Conservation (phyloP, 2,113 vertebrate species). For the Stercorarius parasiticus region DNA sequence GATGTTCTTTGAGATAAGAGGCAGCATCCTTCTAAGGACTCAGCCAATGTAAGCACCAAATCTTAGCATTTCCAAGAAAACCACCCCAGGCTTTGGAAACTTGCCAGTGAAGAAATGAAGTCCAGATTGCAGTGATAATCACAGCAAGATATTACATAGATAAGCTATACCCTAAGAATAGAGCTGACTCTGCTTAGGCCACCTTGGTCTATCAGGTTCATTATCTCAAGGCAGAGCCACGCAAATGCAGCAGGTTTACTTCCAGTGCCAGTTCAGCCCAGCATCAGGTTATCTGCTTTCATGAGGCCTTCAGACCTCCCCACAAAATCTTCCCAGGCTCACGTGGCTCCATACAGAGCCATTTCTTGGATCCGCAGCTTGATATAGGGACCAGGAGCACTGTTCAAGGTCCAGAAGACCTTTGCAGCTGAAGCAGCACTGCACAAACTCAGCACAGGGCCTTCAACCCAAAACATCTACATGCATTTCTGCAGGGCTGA, state of each 20-base stretch:
- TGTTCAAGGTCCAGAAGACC: not conserved
- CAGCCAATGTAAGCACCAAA: not conserved
- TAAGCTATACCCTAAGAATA: not conserved
- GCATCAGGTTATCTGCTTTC: not conserved
- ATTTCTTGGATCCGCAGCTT: not conserved
- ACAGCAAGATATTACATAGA: not conserved
- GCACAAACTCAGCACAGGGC: not conserved
- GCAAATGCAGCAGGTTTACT: not conserved
- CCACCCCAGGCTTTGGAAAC: not conserved
- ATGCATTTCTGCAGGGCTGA: not conserved
- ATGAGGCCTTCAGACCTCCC: not conserved
- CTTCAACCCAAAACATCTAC: not conserved
- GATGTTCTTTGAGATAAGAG: not conserved
- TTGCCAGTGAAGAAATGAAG: not conserved
- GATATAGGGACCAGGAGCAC: rapidly evolving
- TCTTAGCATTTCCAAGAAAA: not conserved
- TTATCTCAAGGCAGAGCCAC: not conserved
- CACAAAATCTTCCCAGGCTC: not conserved
- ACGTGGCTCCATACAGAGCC: not conserved
- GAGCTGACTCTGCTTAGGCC: not conserved
- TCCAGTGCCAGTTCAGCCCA: not conserved
- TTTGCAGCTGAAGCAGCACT: not conserved
- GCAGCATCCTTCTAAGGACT: not conserved
- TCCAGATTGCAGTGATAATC: not conserved
- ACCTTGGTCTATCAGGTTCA: not conserved